phyloP scores from a whole-genome alignment of 2,113 vertebrate species.

The Platysternon megacephalum region DNA sequence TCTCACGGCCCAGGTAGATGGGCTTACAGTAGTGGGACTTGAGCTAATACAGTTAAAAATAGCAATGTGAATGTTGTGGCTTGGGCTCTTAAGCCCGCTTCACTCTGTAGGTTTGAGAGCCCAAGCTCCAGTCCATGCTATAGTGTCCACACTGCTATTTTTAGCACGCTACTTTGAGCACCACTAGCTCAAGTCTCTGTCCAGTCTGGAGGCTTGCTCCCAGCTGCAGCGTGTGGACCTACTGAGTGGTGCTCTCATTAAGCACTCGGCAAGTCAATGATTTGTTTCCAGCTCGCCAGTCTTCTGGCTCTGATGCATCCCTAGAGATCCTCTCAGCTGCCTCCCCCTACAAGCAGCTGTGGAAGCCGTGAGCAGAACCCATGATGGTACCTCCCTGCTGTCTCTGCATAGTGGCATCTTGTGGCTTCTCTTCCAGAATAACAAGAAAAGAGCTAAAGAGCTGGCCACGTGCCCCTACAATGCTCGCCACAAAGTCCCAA shows the following conservation, averaged over 20 bases:
- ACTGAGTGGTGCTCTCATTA: not conserved
- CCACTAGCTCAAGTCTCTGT: not conserved
- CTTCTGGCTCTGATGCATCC: not conserved
- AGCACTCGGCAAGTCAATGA: not conserved
- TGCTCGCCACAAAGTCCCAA: constrained; percentile 82
- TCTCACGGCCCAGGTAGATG: too few relatives aligned
- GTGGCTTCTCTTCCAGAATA: constrained; percentile 74
- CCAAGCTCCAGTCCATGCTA: not conserved
- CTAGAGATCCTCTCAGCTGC: not conserved
- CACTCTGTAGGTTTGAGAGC: not conserved
- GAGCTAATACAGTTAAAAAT: not conserved
- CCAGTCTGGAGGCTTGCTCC: not conserved
- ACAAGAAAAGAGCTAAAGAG: constrained; percentile 76
- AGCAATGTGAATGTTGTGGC: too few relatives aligned
- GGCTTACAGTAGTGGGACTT: not conserved
- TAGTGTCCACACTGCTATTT: not conserved
- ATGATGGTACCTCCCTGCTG: too few relatives aligned
- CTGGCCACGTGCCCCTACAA: constrained; percentile 86
- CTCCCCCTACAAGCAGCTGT: too few relatives aligned
- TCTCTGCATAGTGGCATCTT: not conserved
- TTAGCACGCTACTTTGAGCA: not conserved
- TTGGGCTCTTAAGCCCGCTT: too few relatives aligned
- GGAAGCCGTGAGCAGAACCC: not conserved
- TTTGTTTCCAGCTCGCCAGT: not conserved
- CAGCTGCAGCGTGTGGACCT: not conserved